These are phyloP conservation scores for Coracopsis vasa DNA, from an alignment of 2,113 vertebrate species.

Conservation along the genomic window DNA sequence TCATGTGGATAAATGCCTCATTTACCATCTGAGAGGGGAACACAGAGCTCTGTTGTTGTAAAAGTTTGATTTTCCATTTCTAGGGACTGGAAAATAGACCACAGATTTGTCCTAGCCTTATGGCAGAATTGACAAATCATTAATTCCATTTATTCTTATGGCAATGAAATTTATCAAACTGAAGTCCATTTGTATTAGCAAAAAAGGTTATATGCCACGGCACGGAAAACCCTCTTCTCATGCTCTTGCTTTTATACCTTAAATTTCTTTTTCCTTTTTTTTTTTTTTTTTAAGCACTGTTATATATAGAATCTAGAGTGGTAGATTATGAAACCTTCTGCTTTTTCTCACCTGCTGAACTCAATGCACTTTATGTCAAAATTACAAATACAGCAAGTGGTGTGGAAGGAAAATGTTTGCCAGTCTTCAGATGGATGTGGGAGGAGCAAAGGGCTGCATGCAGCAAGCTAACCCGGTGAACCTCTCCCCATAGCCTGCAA, in stretches of 20 bases:
- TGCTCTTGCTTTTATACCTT: slow-evolving; percentile 13
- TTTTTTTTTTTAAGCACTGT: background rate
- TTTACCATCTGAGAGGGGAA: slow-evolving; percentile 6
- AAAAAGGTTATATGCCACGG: slow-evolving; percentile 7
- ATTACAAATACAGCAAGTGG: background rate
- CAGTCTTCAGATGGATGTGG: background rate
- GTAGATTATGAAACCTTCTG: background rate
- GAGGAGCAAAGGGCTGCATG: accelerated
- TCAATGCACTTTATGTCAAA: background rate
- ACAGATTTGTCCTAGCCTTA: slow-evolving; percentile 54
- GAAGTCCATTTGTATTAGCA: slow-evolving; percentile 50
- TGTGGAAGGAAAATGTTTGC: background rate
- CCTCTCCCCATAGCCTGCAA: background rate
- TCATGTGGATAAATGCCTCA: background rate
- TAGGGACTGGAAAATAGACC: slow-evolving; percentile 52
- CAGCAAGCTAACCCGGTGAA: background rate
- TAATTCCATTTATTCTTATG: slow-evolving; percentile 58
- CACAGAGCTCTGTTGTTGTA: slow-evolving; percentile 22
- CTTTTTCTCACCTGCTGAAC: background rate
- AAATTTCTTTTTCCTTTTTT: background rate
- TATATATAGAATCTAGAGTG: background rate
- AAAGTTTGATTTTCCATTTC: slow-evolving; percentile 53
- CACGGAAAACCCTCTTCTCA: slow-evolving; percentile 6
- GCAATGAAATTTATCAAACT: slow-evolving; percentile 56
- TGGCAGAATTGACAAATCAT: slow-evolving; percentile 64